Evolutionary conservation across 2,113 vertebrate species (phyloP), one percentile per base, ranked within the genome.

Genomic region (Hassar affinis): DNA sequence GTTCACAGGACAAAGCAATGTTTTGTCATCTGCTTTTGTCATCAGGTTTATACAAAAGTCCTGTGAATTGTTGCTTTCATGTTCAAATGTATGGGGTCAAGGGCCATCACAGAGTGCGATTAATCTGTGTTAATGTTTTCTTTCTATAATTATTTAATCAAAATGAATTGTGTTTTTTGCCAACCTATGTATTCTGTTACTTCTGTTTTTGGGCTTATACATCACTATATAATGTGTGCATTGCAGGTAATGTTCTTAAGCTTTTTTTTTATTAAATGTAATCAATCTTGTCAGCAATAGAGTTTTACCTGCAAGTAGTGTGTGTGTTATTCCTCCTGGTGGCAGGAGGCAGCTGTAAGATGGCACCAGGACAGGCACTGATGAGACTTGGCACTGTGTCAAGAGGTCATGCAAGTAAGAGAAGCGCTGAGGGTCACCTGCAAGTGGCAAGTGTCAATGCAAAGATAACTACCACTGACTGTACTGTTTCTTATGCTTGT

Each of bases 371-470:
- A 93, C 91, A 27, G 93, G 91, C 79, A 92, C 75, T 20, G 92
- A 91, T 35, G 94, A 94, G 30, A 78, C 83, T 49, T 82, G 81
- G 69, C 92, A 93, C 84, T 93, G 91, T 22, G 84, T 86, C 82
- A 94, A 85, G 20, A 94, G 84, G 59, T 47, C 25, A 52, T 91
- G 92, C 80, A 94, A 88, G 71, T 90, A 88, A 42, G 87, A 91
- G 78, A 91, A 94, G 85, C 89, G 92, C 27, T 86, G 87, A 2
- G 89, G 92, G 87, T 94, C 94, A 88, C 91, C 94, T 94, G 87
- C n/a, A 78, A 64, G 11, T 57, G n/a, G 27, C 25, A 20, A 74
- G 11, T 71, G 27, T 56, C 64, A 81, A 59, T 42, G 20, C 25
- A 57, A 7, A 71, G 33, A 71, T 38, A 56, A 14, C 6, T 27